These are phyloP conservation scores for Neelides folsomi DNA, from an alignment of 2,888 invertebrate species.

Conservation along the genomic window DNA sequence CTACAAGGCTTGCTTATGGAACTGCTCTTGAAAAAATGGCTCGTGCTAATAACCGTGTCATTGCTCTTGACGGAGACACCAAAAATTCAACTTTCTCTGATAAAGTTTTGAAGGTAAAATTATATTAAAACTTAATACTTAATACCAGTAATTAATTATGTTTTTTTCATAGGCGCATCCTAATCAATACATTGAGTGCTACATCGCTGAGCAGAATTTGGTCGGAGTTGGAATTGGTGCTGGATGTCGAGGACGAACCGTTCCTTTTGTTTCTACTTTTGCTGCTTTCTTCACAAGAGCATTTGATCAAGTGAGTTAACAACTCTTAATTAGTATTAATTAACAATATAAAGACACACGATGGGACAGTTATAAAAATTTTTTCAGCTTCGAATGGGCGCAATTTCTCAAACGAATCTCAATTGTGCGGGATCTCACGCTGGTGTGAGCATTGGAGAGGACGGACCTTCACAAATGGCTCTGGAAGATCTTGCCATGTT, in stretches of 20 bases:
- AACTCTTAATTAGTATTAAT: background rate
- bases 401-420: constrained; percentile 93
- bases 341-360: background rate
- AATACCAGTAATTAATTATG: background rate
- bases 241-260: constrained; percentile 78
- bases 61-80: constrained; percentile 93
- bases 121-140: too few relatives aligned
- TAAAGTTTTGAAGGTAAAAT: constrained; percentile 61
- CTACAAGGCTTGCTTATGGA: constrained; percentile 89
- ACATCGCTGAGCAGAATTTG: constrained; percentile 97
- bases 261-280: constrained; percentile 93
- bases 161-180: constrained; percentile 38
- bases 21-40: constrained; percentile 80
- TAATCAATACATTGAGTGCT: constrained; percentile 84
- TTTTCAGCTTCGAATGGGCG: constrained; percentile 87
- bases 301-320: constrained; percentile 65
- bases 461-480: constrained; percentile 99
- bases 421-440: constrained; percentile 96
- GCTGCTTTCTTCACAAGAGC: constrained; percentile 94
- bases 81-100: constrained; percentile 98
- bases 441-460: constrained; percentile 96
- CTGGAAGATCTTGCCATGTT: constrained; percentile 96
- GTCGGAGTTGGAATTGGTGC: constrained; percentile 92
- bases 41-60: constrained; percentile 54
- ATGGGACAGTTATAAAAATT: constrained; percentile 7